A percentile compares a stretch with the other conserved stretches of the same genome.
Evolutionary conservation across 2,113 vertebrate species (phyloP).

Genomic region (Acrocephalus kingi): DNA sequence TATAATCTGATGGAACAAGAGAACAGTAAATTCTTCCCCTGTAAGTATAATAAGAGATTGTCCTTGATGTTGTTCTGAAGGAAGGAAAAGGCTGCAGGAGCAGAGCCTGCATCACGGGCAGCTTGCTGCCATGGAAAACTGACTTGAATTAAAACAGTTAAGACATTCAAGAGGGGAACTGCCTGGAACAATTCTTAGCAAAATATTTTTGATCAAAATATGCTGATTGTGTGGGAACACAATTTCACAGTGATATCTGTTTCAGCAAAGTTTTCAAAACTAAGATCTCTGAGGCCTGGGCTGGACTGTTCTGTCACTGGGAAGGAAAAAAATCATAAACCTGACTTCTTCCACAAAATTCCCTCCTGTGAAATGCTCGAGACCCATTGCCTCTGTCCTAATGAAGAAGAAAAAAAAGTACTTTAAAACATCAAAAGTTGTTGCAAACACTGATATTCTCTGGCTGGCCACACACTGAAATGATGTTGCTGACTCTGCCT

Average conservation of each 20-base stretch:
- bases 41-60: not conserved
- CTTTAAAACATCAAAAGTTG: not conserved
- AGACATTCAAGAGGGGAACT: not conserved
- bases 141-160: not conserved
- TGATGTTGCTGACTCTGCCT: not conserved
- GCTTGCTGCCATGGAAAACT: not conserved
- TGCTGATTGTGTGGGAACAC: not conserved
- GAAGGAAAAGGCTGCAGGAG: not conserved
- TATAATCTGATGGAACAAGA: not conserved
- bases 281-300: not conserved
- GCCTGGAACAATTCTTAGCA: not conserved
- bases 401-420: not conserved
- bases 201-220: constrained; percentile 24
- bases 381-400: not conserved
- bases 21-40: not conserved
- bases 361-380: not conserved
- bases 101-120: not conserved
- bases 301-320: not conserved
- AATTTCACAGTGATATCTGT: not conserved
- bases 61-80: not conserved
- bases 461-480: not conserved
- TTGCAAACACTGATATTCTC: not conserved
- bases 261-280: not conserved
- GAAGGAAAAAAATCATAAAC: not conserved
- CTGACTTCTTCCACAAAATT: not conserved